Conservation (phyloP, 2,888 invertebrate species). For the Caenorhabditis sp. region DNA sequence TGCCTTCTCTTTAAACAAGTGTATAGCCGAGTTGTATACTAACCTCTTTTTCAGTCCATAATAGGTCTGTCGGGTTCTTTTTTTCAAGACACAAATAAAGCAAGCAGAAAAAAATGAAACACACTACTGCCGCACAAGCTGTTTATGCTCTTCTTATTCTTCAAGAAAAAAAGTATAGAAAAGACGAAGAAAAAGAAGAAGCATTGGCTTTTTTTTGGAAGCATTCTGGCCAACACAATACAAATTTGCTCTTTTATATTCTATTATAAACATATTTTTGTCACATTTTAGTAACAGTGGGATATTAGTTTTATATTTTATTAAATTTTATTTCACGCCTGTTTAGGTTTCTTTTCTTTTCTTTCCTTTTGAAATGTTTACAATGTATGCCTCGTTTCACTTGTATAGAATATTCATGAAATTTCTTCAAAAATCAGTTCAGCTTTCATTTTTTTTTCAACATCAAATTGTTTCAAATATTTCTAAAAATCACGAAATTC, state of each 20-base stretch:
- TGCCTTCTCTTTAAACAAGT: neutral
- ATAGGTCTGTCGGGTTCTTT: neutral
- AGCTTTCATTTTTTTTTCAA: no score
- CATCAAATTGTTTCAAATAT: no score
- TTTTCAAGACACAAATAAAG: neutral
- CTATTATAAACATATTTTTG: neutral
- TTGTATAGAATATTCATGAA: no score
- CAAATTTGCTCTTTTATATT: neutral
- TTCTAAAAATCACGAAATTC: no score
- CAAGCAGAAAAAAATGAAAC: neutral
- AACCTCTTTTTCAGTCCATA: neutral
- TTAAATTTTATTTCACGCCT: no score
- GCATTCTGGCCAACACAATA: neutral
- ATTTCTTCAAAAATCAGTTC: no score
- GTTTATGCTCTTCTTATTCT: constrained; percentile 1
- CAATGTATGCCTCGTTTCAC: no score
- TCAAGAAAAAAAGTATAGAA: neutral
- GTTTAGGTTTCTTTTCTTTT: neutral
- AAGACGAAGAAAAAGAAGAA: neutral
- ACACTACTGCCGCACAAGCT: neutral
- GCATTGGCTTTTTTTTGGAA: neutral
- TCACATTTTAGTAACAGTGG: neutral
- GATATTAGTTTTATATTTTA: no score
- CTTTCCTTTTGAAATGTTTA: neutral
- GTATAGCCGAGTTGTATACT: neutral